phyloP scores from a whole-genome alignment of 2,113 vertebrate species.

The Bubalus kerabau region DNA sequence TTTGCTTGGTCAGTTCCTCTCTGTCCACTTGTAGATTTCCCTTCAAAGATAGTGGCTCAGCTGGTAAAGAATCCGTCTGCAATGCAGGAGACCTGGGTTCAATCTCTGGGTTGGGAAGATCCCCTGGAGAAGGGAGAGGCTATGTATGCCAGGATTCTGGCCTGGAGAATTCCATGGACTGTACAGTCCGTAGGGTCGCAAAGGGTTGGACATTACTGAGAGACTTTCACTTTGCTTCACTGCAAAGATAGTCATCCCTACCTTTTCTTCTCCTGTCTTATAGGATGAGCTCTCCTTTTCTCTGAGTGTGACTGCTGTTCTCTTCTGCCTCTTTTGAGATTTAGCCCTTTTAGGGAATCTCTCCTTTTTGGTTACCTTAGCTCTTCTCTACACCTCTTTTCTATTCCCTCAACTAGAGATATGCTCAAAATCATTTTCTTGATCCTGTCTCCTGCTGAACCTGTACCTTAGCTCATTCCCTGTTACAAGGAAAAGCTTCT shows the following conservation, averaged over 20 bases:
- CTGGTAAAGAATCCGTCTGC: neutral
- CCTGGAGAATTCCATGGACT: neutral
- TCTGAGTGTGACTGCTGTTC: neutral
- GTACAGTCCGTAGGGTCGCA: rapidly evolving
- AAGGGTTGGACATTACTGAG: neutral
- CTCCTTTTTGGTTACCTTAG: neutral
- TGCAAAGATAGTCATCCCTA: neutral
- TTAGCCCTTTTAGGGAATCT: neutral
- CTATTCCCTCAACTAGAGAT: neutral
- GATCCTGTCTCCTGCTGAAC: neutral
- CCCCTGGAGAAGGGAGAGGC: neutral
- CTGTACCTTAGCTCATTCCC: neutral
- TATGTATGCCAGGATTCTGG: neutral
- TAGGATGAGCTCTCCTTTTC: neutral
- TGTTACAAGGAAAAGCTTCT: neutral
- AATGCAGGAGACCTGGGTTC: neutral
- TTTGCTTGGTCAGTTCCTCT: neutral
- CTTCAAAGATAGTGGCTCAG: neutral
- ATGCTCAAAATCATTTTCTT: neutral
- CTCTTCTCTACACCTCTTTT: neutral
- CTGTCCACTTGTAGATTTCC: neutral
- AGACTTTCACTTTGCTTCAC: neutral
- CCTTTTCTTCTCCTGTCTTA: neutral
- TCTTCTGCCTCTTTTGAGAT: neutral
- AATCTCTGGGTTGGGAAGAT: neutral